These are phyloP conservation scores for Chloropsis hardwickii DNA, from an alignment of 2,113 vertebrate species.

Conservation along the genomic window DNA sequence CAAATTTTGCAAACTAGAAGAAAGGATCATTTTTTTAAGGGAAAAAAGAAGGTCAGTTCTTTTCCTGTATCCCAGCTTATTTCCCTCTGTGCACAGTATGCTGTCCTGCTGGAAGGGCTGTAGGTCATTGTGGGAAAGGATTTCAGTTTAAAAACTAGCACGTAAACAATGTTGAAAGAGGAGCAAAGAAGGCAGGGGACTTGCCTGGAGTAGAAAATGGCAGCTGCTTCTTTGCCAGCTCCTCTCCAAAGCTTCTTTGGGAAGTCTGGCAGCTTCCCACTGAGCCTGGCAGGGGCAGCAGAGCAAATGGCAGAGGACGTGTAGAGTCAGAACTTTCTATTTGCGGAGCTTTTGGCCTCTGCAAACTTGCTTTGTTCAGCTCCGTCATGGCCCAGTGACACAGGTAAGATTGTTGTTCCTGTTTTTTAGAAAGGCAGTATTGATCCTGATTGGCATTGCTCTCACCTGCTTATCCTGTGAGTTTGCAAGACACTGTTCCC, in stretches of 20 bases:
- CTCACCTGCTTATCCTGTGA: not conserved
- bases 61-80: not conserved
- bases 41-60: constrained; percentile 38
- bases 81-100: not conserved
- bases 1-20: constrained; percentile 46
- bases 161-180: not conserved
- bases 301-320: not conserved
- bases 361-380: not conserved
- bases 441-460: not conserved
- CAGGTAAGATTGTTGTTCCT: not conserved
- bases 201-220: constrained; percentile 25
- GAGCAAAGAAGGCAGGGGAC: not conserved
- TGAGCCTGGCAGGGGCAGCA: not conserved
- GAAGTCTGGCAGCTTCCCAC: not conserved
- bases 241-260: not conserved
- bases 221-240: constrained; percentile 11
- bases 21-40: not conserved
- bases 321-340: not conserved
- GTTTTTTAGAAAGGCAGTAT: not conserved
- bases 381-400: not conserved
- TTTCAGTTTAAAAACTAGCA: constrained; percentile 2
- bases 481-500: not conserved
- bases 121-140: not conserved
- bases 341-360: not conserved
- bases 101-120: not conserved